phyloP scores from a whole-genome alignment of 2,113 vertebrate species.

The Craseonycteris thonglongyai region DNA sequence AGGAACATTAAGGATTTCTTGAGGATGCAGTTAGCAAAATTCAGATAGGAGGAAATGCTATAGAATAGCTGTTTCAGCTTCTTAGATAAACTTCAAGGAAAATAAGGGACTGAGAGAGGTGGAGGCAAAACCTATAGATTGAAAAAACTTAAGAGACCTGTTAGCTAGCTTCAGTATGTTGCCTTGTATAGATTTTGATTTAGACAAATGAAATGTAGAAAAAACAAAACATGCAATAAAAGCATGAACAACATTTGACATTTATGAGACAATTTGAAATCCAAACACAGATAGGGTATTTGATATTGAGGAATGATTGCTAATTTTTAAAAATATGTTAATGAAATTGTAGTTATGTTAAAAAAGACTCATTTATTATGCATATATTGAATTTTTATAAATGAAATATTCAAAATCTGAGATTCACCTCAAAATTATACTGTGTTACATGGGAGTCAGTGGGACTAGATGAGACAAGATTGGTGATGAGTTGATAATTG shows the following conservation, averaged over 20 bases:
- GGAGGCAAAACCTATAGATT: not conserved
- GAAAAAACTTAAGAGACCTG: not conserved
- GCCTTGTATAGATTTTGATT: not conserved
- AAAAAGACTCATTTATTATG: not conserved
- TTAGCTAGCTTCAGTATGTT: not conserved
- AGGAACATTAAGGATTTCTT: not conserved
- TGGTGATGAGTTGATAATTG: not conserved
- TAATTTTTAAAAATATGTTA: conserved; percentile 9
- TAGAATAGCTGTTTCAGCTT: not conserved
- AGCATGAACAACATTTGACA: not conserved
- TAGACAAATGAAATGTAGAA: not conserved
- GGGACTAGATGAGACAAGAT: not conserved
- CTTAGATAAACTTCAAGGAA: not conserved
- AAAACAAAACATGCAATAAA: not conserved
- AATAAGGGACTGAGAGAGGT: not conserved
- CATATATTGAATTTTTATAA: not conserved
- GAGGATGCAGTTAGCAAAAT: not conserved
- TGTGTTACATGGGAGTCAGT: not conserved
- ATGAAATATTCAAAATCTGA: conserved; percentile 3
- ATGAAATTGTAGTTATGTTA: not conserved
- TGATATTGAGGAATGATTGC: not conserved
- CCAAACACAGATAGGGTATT: not conserved
- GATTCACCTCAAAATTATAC: not conserved
- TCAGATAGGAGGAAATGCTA: not conserved
- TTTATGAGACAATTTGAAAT: not conserved